phyloP scores from a whole-genome alignment of 2,113 vertebrate species.

The Nyctibius bracteatus region DNA sequence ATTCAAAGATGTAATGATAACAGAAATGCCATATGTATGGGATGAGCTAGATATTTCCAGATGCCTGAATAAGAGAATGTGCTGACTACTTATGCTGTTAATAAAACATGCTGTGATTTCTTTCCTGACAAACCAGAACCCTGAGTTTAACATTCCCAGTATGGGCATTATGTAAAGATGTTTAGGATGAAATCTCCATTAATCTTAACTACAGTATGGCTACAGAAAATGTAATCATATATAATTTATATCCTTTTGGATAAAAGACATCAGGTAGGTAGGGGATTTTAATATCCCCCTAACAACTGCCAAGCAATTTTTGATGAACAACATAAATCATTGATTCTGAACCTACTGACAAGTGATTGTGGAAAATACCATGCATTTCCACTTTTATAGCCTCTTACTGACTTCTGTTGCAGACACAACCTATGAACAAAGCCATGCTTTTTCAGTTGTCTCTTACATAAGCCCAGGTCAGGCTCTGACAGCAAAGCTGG shows the following conservation, averaged over 20 bases:
- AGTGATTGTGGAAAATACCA: fast-evolving
- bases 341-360: background rate
- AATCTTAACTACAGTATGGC: background rate
- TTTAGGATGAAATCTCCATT: background rate
- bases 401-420: background rate
- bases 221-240: background rate
- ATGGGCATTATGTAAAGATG: constrained; percentile 17
- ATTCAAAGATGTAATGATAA: constrained; percentile 39
- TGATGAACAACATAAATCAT: background rate
- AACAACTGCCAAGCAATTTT: background rate
- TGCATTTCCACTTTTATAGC: background rate
- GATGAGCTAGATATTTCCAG: constrained; percentile 61
- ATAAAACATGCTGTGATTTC: constrained; percentile 30
- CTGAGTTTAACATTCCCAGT: background rate
- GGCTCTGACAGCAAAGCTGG: background rate
- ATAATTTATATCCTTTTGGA: background rate
- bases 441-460: fast-evolving
- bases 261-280: background rate
- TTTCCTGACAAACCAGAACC: constrained; percentile 1
- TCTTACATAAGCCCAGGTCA: background rate
- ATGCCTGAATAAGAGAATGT: constrained; percentile 26
- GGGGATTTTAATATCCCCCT: background rate
- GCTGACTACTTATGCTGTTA: constrained; percentile 43
- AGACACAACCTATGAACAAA: background rate
- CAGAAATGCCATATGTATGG: constrained; percentile 41